Conservation (phyloP, 2,888 invertebrate species). For the Conus canariensis region DNA sequence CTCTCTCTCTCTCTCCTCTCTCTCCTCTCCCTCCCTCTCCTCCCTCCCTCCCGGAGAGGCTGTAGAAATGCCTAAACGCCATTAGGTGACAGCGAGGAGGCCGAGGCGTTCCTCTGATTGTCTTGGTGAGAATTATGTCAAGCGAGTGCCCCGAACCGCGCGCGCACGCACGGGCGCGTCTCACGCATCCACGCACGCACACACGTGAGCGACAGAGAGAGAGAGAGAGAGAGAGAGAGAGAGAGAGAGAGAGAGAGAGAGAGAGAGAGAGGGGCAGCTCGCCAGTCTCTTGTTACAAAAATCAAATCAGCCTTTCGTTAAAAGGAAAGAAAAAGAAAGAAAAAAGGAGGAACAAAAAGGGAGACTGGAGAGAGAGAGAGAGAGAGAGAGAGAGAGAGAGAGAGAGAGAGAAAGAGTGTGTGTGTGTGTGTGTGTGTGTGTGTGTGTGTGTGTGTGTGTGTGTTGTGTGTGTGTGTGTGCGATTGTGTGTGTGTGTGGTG, state of each 20-base stretch:
- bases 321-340: not conserved
- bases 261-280: not conserved
- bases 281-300: not conserved
- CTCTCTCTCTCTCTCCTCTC: not conserved
- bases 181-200: not conserved
- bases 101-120: not conserved
- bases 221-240: no score
- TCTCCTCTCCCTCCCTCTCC: not conserved
- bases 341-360: not conserved
- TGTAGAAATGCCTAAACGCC: no score
- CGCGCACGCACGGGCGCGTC: not conserved
- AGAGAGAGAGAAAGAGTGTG: no score
- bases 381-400: not conserved
- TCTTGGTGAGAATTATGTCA: not conserved
- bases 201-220: not conserved
- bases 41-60: not conserved
- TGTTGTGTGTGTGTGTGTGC: no score
- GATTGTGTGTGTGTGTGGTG: no score
- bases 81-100: not conserved
- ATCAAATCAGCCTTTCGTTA: not conserved
- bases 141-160: not conserved
- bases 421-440: no score
- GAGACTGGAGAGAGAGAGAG: not conserved
- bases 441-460: no score
- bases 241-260: not conserved